Conservation (phyloP, 1,140 invertebrate species). For the Apocrypta bakeri region DNA sequence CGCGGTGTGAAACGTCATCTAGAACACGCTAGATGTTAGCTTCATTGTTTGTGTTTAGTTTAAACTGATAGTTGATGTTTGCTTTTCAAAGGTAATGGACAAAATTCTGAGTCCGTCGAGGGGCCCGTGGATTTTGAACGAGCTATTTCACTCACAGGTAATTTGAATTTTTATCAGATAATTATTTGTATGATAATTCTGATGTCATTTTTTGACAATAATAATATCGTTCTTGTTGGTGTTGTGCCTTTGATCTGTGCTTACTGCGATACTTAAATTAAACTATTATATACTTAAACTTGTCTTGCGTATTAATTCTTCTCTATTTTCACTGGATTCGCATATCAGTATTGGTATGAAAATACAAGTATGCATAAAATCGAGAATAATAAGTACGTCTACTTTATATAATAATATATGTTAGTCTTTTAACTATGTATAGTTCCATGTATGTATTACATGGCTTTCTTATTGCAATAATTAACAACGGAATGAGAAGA, state of each 20-base stretch:
- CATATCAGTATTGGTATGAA: too few relatives aligned
- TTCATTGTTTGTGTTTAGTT: not conserved
- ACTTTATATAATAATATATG: not conserved
- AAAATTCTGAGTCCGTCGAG: constrained; percentile 44
- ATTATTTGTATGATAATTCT: not conserved
- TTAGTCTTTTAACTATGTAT: not conserved
- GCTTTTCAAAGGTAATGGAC: constrained; percentile 43
- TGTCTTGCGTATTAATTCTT: too few relatives aligned
- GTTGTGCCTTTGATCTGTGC: too few relatives aligned
- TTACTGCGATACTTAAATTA: too few relatives aligned
- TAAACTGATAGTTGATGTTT: constrained; percentile 38
- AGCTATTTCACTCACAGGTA: constrained; percentile 48
- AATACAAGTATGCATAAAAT: too few relatives aligned
- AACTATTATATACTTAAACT: too few relatives aligned
- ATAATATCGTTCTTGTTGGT: too few relatives aligned
- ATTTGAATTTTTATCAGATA: not conserved
- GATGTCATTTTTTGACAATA: too few relatives aligned
- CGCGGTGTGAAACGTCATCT: too few relatives aligned
- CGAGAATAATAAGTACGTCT: not conserved
- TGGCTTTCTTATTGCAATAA: not conserved
- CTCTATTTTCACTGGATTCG: too few relatives aligned
- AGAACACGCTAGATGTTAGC: too few relatives aligned
- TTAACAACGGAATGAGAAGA: too few relatives aligned
- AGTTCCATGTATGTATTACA: not conserved
- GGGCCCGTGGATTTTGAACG: constrained; percentile 49